Evolutionary conservation across 2,797 vertebrate genomes (phyloP), one percentile per base, ranked within the genome.

Genomic region (Spinibarbus caldwelli): DNA sequence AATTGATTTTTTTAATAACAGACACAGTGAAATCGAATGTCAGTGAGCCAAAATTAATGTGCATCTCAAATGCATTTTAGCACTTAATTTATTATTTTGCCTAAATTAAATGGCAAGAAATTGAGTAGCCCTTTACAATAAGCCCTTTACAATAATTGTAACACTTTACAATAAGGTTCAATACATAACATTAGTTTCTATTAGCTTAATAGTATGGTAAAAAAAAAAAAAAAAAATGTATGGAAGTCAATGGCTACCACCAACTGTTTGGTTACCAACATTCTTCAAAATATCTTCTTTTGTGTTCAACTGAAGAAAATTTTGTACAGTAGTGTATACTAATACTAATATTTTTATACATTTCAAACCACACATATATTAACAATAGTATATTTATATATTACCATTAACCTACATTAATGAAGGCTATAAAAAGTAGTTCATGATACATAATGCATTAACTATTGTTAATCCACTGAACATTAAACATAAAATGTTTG

Each of bases 1-100:
- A 2, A 47, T 23, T 2, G 0, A 2, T 7, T 14, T 54, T 21
- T 75, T 54, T 1, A n/a, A 52, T 52, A 34, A 49, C 71, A 72
- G 70, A 31, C 49, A 34, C 47, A 76, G 36, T 54, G 31, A 54
- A 76, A 76, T 76, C n/a, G n/a, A n/a, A n/a, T n/a, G n/a, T n/a
- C n/a, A n/a, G n/a, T 36, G 47, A 54, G 49, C 21, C 31, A n/a
- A 76, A 76, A 54, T 76, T 12, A 76, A 36, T 36, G 73, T 54
- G 47, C 47, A 76, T 76, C 34, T 23, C 21, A 76, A 76, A 54
- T 54, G 19, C 31, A 76, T 21, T 76, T 76, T 54, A 54, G 29
- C 47, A 54, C 34, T 54, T 54, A 0, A 54, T 54, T 54, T 6
- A 34, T 36, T 23, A 7, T 14, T 52, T 14, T 75, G 2, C 45